These are phyloP conservation scores for Callaeas wilsoni DNA, from an alignment of 2,113 vertebrate species.

Conservation along the genomic window DNA sequence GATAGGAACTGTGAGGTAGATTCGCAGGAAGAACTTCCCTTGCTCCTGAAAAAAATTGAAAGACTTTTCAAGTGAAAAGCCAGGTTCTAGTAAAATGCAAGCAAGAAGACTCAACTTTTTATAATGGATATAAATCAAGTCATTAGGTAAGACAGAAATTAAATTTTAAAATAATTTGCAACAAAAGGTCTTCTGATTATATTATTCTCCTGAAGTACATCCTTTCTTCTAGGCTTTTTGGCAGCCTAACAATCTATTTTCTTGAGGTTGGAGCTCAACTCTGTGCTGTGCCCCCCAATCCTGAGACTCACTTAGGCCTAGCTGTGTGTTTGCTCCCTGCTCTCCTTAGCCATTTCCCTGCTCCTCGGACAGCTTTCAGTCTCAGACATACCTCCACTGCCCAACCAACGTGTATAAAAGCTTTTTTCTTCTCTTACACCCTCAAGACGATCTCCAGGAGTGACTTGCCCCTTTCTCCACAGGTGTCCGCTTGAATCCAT, in stretches of 20 bases:
- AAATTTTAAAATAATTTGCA: background rate
- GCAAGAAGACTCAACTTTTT: background rate
- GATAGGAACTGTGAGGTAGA: background rate
- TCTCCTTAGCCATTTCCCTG: background rate
- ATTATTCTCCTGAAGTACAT: background rate
- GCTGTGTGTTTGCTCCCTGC: background rate
- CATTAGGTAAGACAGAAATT: background rate
- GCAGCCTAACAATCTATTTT: background rate
- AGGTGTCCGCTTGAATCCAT: background rate
- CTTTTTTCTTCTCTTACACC: background rate
- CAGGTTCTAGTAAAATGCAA: background rate
- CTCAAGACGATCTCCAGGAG: background rate
- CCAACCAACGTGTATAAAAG: background rate
- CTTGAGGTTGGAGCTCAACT: background rate
- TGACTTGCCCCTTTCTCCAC: background rate
- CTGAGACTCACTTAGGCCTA: background rate
- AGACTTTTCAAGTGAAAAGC: background rate
- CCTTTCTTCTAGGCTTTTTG: background rate
- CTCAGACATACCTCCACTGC: background rate
- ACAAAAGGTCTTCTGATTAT: background rate
- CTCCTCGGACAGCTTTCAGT: background rate
- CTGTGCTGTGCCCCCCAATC: background rate
- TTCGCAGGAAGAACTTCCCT: background rate
- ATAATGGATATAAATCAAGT: background rate
- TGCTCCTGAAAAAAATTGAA: background rate